These are phyloP conservation scores for Mesochorus sp. DNA, from an alignment of 2,888 invertebrate genomes.

Conservation along the genomic window DNA sequence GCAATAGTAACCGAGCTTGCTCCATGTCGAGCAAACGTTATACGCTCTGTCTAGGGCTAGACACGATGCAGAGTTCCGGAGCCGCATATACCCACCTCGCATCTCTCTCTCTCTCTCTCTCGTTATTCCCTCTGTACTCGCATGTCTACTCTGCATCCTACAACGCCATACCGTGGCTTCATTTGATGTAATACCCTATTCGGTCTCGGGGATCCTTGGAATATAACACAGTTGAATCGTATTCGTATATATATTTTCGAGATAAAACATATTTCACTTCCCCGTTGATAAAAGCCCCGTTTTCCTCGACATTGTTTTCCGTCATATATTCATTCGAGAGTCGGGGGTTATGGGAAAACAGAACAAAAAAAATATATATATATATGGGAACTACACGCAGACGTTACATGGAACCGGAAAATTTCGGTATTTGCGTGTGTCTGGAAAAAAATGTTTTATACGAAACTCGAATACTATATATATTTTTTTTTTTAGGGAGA, in stretches of 20 bases:
- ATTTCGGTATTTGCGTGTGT: too few species aligned
- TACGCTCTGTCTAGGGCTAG: conserved; percentile 58
- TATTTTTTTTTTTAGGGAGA: too few species aligned
- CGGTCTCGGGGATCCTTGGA: conserved; percentile 9
- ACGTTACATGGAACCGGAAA: too few species aligned
- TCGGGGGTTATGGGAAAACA: too few species aligned
- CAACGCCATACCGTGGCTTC: conserved; percentile 57
- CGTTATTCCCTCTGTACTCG: conserved; percentile 31
- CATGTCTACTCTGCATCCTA: conserved; percentile 45
- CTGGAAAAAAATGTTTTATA: too few species aligned
- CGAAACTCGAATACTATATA: too few species aligned
- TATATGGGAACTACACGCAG: too few species aligned
- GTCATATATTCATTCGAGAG: too few species aligned
- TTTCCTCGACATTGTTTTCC: background rate
- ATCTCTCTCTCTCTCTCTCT: conserved; percentile 15
- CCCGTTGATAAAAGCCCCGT: background rate
- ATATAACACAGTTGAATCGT: conserved; percentile 13
- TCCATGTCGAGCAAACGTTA: conserved; percentile 61
- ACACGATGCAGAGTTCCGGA: conserved; percentile 45
- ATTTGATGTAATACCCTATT: conserved; percentile 51
- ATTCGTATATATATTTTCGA: background rate
- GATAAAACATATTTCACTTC: background rate
- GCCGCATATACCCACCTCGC: background rate
- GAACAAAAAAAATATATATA: too few species aligned
- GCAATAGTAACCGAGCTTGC: conserved; percentile 59